Evolutionary conservation across 2,888 invertebrate species (phyloP).

Genomic region (Eilema caniola): DNA sequence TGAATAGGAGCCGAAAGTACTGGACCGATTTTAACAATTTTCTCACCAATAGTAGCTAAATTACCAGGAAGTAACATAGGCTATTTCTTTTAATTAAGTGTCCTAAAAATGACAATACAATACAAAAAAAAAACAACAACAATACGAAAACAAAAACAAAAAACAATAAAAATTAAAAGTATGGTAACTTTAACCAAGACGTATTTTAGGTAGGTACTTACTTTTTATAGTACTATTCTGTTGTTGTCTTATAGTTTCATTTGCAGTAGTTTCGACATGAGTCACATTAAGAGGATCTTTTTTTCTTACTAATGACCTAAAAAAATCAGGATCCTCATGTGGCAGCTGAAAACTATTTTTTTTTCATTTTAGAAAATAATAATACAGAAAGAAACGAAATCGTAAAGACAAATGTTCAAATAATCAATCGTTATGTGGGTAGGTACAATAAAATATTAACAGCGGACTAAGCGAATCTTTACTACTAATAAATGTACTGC

Average conservation of each 20-base stretch:
- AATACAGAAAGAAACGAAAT: constrained; percentile 3
- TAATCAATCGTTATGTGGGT: background rate
- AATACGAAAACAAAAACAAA: background rate
- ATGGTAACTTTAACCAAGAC: no score
- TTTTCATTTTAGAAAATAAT: constrained; percentile 1
- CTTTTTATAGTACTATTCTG: no score
- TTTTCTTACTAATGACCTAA: constrained; percentile 1
- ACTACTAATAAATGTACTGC: no score
- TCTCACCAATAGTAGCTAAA: constrained; percentile 5
- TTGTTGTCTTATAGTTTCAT: background rate
- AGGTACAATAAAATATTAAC: no score
- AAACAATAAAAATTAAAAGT: background rate
- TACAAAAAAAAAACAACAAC: background rate
- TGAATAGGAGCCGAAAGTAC: constrained; percentile 1
- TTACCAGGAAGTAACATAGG: background rate
- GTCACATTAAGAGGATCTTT: constrained; percentile 7
- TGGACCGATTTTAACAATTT: constrained; percentile 1
- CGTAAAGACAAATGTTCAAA: constrained; percentile 3
- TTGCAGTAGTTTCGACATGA: constrained; percentile 4
- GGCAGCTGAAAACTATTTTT: background rate
- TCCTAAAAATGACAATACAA: constrained; percentile 5
- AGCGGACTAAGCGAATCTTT: no score
- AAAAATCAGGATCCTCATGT: constrained; percentile 4
- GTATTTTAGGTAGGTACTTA: no score
- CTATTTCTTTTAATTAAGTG: background rate